Evolutionary conservation across 1,140 invertebrate genomes (phyloP), one percentile per base, ranked within the genome.

Genomic region (Drosophila auraria): DNA sequence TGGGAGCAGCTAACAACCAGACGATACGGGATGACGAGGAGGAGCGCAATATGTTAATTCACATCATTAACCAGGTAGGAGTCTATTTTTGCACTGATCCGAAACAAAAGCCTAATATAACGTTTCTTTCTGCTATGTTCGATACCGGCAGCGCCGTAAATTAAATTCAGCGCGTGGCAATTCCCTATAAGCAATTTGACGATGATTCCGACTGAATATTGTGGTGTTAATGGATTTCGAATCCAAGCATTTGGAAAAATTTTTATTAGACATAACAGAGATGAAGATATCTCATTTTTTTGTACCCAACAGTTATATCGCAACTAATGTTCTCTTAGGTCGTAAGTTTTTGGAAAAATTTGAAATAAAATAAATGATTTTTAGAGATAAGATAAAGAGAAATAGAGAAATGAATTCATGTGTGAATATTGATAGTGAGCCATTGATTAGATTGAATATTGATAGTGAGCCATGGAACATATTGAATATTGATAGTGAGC

Each of bases 41-140:
- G 5, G 12, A 23, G 20, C 14, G 14, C 20, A 12, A 23, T 20
- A 23, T 14, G 45, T 49, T 49, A 14, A 23, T 49, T 2, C 12
- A 12, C 6, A 49, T 49, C 2, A 23, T 23, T 14, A 49, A 49
- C 14, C 45, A 23, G 45, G 20, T 49, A 23, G 45, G 20, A 23
- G 49, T 51, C 27, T 51, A 51, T 51, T 51, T 54, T 54, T 54
- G n/a, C 45, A 49, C 20, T 49, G 20, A 49, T 49, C 6, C 2
- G 2, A 2, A 1, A 23, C 2, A 14, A 8, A 23, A 23, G 6
- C 12, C 11, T 23, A 49, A 14, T 1, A 14, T 23, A 12, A 23
- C 5, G 12, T 23, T 49, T 8, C 20, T 23, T 49, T 25, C 51
- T 23, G 17, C 20, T 3, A 23, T 47, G 20, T 23, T 47, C 4